phyloP scores from a whole-genome alignment of 1,140 invertebrate species.

The Zaprionus africanus region DNA sequence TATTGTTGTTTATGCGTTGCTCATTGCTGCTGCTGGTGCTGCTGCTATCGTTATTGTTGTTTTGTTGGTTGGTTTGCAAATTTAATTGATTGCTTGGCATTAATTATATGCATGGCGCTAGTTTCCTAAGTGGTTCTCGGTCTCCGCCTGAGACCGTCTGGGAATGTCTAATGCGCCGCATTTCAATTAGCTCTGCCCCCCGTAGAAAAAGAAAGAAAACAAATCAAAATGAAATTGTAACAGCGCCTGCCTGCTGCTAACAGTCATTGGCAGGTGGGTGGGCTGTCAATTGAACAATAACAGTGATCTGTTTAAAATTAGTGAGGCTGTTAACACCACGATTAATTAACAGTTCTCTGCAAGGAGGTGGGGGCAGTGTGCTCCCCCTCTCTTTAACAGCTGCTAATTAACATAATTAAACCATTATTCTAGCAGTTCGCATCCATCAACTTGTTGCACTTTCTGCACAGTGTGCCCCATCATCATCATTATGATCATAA shows the following conservation, averaged over 20 bases:
- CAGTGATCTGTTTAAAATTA: background rate
- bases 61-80: conserved; percentile 24
- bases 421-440: background rate
- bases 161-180: conserved; percentile 49
- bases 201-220: conserved; percentile 41
- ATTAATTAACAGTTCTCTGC: background rate
- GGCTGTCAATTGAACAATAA: background rate
- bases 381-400: background rate
- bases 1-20: conserved; percentile 50
- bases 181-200: conserved; percentile 46
- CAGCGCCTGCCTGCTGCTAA: conserved; percentile 4
- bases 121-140: conserved; percentile 48
- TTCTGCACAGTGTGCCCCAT: background rate
- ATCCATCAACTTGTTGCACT: conserved; percentile 20
- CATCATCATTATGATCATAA: background rate
- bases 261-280: background rate
- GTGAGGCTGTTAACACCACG: background rate
- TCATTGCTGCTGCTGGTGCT: conserved; percentile 12
- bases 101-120: conserved; percentile 60
- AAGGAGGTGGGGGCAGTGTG: background rate
- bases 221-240: conserved; percentile 43
- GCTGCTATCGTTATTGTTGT: conserved; percentile 3
- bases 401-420: background rate
- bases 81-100: conserved; percentile 74
- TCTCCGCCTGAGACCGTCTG: conserved; percentile 29